phyloP scores from a whole-genome alignment of 2,113 vertebrate species.

The Platanista minor region DNA sequence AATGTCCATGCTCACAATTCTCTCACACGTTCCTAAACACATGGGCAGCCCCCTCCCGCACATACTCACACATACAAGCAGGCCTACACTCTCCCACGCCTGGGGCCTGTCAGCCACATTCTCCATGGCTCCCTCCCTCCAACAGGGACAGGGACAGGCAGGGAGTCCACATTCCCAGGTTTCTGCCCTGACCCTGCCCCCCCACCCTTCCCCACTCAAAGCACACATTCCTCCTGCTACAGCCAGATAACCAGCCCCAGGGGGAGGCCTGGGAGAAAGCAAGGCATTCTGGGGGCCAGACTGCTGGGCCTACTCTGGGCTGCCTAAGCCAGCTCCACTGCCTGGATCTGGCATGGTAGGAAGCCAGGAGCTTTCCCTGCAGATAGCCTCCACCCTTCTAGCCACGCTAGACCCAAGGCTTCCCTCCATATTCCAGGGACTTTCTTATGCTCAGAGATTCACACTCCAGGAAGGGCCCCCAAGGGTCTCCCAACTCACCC shows the following conservation, averaged over 20 bases:
- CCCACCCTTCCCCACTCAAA: background rate
- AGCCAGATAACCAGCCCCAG: slow-evolving; percentile 66
- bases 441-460: background rate
- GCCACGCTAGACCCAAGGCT: background rate
- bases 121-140: slow-evolving; percentile 38
- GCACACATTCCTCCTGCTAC: slow-evolving; percentile 51
- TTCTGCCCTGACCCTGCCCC: slow-evolving; percentile 59
- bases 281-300: slow-evolving; percentile 59
- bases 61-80: background rate
- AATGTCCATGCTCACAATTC: slow-evolving; percentile 58
- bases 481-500: background rate
- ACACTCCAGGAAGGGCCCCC: background rate
- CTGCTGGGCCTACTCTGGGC: slow-evolving; percentile 15
- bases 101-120: slow-evolving; percentile 54
- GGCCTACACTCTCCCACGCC: slow-evolving; percentile 32
- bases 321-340: background rate
- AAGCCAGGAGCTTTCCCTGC: background rate
- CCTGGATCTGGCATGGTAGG: background rate
- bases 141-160: slow-evolving; percentile 37
- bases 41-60: background rate
- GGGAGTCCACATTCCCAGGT: slow-evolving; percentile 67
- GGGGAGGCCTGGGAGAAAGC: slow-evolving; percentile 48
- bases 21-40: slow-evolving; percentile 31
- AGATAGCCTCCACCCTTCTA: background rate
- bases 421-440: background rate